phyloP scores from a whole-genome alignment of 1,140 invertebrate species.

The Trichomalopsis sarcophagae region DNA sequence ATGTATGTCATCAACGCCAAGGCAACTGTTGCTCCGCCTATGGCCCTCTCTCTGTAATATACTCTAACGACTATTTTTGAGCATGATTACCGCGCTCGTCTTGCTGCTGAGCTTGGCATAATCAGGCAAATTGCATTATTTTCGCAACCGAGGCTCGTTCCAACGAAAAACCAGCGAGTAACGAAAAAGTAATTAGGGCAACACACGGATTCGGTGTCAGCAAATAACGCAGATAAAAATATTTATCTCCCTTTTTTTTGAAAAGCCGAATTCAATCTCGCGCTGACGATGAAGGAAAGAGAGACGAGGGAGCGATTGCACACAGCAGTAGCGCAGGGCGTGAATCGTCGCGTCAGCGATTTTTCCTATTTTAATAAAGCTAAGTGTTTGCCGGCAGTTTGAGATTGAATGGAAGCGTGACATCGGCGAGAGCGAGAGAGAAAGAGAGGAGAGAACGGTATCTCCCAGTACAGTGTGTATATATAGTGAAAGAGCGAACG shows the following conservation, averaged over 20 bases:
- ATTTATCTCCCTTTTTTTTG: background rate
- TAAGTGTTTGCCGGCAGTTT: conserved; percentile 16
- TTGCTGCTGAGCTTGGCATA: too few relatives aligned
- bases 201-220: background rate
- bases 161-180: background rate
- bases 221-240: background rate
- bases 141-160: background rate
- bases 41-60: background rate
- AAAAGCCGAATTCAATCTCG: conserved; percentile 13
- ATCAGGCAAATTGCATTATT: background rate
- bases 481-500: background rate
- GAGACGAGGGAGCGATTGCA: background rate
- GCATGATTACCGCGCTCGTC: too few relatives aligned
- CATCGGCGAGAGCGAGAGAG: background rate
- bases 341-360: conserved; percentile 25
- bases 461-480: background rate
- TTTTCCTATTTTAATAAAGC: conserved; percentile 40
- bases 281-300: background rate
- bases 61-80: background rate
- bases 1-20: conserved; percentile 14
- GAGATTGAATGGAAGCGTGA: conserved; percentile 1
- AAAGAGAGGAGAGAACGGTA: background rate
- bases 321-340: background rate
- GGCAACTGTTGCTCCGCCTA: conserved; percentile 15
- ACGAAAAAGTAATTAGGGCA: conserved; percentile 12